Conservation (phyloP, 2,113 vertebrate species). For the Corythaeola cristata region DNA sequence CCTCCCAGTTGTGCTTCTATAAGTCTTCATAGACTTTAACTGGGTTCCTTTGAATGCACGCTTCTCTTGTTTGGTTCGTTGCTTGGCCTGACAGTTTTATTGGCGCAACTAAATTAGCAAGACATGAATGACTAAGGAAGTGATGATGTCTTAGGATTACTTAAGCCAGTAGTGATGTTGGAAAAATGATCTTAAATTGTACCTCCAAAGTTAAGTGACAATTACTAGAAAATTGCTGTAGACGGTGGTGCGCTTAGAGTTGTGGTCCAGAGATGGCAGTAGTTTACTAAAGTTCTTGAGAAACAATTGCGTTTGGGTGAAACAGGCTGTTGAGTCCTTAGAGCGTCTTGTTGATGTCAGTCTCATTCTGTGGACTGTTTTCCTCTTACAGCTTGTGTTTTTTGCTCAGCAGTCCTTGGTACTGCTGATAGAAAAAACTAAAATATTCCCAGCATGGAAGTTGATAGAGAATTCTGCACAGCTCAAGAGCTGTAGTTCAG, state of each 20-base stretch:
- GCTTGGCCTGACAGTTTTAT: neutral
- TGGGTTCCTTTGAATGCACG: accelerated
- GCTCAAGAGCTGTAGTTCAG: neutral
- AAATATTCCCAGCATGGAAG: neutral
- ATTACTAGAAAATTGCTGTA: neutral
- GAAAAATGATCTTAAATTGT: neutral
- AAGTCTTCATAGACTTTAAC: neutral
- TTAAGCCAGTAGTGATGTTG: neutral
- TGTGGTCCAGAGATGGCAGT: neutral
- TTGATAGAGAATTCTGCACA: neutral
- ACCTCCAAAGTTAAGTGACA: neutral
- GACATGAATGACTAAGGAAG: neutral
- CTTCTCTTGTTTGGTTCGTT: neutral
- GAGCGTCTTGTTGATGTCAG: neutral
- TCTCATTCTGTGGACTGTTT: neutral
- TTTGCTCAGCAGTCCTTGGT: neutral
- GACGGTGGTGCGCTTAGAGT: neutral
- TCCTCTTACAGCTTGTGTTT: neutral
- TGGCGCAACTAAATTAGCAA: neutral
- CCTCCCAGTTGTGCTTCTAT: neutral
- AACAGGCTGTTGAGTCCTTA: neutral
- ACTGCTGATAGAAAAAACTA: neutral
- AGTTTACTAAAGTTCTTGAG: neutral
- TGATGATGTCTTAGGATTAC: neutral
- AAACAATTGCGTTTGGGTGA: neutral